Evolutionary conservation across 1,140 invertebrate species (phyloP), one percentile per base, ranked within the genome.

Genomic region (Heterodera schachtii): DNA sequence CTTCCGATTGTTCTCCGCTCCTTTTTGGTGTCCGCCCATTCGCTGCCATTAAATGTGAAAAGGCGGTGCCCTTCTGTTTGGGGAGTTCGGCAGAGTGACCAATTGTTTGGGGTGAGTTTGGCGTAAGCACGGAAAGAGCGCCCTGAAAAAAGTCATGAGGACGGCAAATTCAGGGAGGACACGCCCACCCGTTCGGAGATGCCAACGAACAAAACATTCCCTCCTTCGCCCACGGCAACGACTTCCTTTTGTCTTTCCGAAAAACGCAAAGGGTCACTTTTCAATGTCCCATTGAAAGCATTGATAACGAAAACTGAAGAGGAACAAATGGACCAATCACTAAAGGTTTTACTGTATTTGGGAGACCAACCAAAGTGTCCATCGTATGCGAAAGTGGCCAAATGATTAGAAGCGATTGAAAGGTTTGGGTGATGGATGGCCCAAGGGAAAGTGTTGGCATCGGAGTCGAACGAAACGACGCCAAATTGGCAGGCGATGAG

Each of bases 391-490:
- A 82, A 44, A 47, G 49, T 52, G 13, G 57, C 66, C n/a, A 77
- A 82, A 21, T 43, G 70, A 75, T 82, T 81, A n/a, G 81, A 41
- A 21, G 66, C 79, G 5, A 82, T 52, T 46, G 70, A 67, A 19
- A 82, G 13, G 41, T 44, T 7, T n/a, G 81, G 80, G 41, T 84
- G 70, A 41, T 43, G 52, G 31, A 83, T 76, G 13, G 69, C 81
- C 81, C 81, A 82, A 13, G 69, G 11, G 43, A 82, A 69, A 3
- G 31, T 44, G 16, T 60, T 67, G 47, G 19, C 5, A 43, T 46
- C 21, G 71, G 75, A 44, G 43, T 82, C 80, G 60, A 49, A 82
- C 0, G 81, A 70, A 19, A 75, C 44, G 41, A 82, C 21, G 16
- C 43, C 64, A n/a, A 66, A 21, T 11, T 69, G 44, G 9, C 49